Evolutionary conservation across 2,113 vertebrate genomes (phyloP), one percentile per base, ranked within the genome.

Genomic region (Pavo muticus): DNA sequence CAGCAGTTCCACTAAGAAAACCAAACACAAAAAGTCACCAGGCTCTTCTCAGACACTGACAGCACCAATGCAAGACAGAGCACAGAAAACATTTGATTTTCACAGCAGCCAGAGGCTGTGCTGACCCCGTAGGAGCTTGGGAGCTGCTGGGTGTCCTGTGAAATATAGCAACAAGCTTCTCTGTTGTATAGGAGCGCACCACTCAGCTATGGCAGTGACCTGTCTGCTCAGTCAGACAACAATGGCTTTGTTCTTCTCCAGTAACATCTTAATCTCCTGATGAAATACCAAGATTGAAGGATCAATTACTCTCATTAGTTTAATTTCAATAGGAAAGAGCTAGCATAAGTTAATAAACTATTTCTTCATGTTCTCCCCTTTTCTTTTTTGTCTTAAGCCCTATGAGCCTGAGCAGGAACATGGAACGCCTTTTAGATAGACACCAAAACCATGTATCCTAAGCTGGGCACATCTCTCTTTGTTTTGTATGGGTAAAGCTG

Each of bases 401-500:
- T 37, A 42, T 27, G n/a, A 37, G 39, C 6, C 30, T 35, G 27
- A 60, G 30, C 17, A 48, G 64, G 50, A 67, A 37, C 18, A 18
- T 4, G 65, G 67, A 32, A 4, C 32, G 24, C 52, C 45, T 21
- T 37, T 68, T 24, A 21, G 27, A 29, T 5, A 61, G 77, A 18
- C 30, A 21, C 25, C 32, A 48, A 60, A 48, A 6, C 52, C 59
- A 20, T 16, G 30, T 10, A 16, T 25, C 30, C 45, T 4, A 14
- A 67, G n/a, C 21, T 1, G 1, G n/a, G 40, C 30, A 30, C 18
- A 25, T 3, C 25, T 54, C 17, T 16, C 4, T 23, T 18, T 1
- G 0, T n/a, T 69, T 14, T 3, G n/a, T 39, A 7, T 0, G 7
- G 23, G 32, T n/a, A 24, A 39, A 40, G 50, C 14, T 50, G 50